These are phyloP conservation scores for Montipora foliosa DNA, from an alignment of 64 coral and sea anemone species.

Conservation along the genomic window DNA sequence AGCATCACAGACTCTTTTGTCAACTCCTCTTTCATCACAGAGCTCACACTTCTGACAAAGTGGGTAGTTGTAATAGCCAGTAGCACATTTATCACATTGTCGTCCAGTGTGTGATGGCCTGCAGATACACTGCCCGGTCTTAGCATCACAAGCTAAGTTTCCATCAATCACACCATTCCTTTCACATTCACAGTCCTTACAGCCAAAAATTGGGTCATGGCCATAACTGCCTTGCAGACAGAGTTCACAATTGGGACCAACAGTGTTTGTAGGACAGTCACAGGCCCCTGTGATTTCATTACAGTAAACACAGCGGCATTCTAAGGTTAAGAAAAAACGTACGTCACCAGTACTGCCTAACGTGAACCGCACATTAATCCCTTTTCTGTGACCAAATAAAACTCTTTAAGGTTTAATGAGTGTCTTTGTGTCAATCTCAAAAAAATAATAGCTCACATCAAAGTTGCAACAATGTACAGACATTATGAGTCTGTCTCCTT, in stretches of 20 bases:
- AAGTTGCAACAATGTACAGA: no score
- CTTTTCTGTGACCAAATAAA: no score
- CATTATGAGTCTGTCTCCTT: no score
- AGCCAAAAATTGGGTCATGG: conserved; percentile 86
- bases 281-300: conserved; percentile 84
- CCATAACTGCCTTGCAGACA: conserved; percentile 86
- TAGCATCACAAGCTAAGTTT: conserved; percentile 80
- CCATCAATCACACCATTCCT: conserved; percentile 65
- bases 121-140: conserved; percentile 84
- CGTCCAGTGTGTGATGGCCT: conserved; percentile 76
- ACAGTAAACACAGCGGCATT: conserved; percentile 93
- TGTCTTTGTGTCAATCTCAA: no score
- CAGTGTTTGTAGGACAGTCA: conserved; percentile 89
- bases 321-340: conserved; percentile 34
- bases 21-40: conserved; percentile 86
- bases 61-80: conserved; percentile 86
- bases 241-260: conserved; percentile 80
- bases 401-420: no score
- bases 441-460: no score
- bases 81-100: conserved; percentile 80
- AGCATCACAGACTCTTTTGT: conserved; percentile 70
- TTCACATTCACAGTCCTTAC: conserved; percentile 85
- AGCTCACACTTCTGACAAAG: conserved; percentile 76
- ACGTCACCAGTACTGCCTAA: no score
- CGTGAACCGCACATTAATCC: no score